Percentiles rank a stretch among this genome's conserved stretches.
Evolutionary conservation across 2,797 vertebrate species (phyloP).

Genomic region (Coendou prehensilis): DNA sequence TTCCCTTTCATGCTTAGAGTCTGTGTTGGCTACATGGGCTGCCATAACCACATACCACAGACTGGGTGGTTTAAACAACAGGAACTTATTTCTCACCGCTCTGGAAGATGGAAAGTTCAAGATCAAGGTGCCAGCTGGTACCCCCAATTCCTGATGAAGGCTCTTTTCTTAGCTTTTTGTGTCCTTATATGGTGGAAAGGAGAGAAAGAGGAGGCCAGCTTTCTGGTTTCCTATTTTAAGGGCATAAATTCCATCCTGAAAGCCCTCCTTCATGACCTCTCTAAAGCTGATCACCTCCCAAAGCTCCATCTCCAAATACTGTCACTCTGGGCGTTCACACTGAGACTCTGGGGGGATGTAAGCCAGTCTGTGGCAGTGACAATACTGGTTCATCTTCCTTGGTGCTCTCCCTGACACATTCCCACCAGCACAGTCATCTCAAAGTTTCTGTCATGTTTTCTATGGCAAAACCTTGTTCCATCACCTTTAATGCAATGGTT

Average conservation of each 20-base stretch:
- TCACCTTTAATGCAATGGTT: not conserved
- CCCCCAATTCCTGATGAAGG: not conserved
- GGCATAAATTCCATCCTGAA: not conserved
- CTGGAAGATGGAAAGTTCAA: not conserved
- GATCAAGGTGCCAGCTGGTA: not conserved
- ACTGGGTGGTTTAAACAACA: not conserved
- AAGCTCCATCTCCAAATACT: not conserved
- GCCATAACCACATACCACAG: not conserved
- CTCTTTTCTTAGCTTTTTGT: not conserved
- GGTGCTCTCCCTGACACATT: not conserved
- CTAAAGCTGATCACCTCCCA: not conserved
- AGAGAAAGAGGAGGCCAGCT: not conserved
- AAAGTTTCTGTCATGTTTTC: constrained; percentile 32
- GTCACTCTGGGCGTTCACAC: not conserved
- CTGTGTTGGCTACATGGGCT: not conserved
- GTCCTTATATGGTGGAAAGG: not conserved
- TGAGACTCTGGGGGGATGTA: not conserved
- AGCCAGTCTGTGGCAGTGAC: not conserved
- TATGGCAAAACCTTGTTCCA: not conserved
- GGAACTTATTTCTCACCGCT: not conserved
- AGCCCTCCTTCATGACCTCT: not conserved
- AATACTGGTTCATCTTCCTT: not conserved
- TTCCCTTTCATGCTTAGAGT: constrained; percentile 29
- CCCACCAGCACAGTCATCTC: not conserved
- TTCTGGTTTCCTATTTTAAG: not conserved